A percentile compares a stretch with the other conserved stretches of the same genome.
These are phyloP conservation scores for Artibeus lituratus DNA, from an alignment of 2,797 vertebrate species.

Conservation along the genomic window DNA sequence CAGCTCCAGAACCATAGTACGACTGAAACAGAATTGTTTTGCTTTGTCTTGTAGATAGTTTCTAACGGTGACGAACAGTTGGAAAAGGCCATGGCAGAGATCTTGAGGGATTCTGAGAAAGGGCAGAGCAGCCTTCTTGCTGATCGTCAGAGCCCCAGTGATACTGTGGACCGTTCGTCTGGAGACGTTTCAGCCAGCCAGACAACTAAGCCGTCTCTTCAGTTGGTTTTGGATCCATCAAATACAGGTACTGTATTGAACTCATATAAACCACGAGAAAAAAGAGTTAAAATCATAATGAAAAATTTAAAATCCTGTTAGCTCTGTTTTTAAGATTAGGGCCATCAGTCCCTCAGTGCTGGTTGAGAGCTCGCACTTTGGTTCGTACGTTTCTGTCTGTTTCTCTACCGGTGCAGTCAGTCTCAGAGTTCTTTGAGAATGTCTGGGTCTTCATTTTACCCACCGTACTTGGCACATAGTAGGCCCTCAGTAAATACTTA, in stretches of 20 bases:
- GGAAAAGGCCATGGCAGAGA: constrained; percentile 97
- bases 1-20: neutral
- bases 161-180: constrained; percentile 58
- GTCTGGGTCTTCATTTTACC: neutral
- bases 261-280: neutral
- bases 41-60: constrained; percentile 85
- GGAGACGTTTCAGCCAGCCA: constrained; percentile 64
- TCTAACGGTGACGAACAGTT: constrained; percentile 92
- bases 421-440: constrained; percentile 6
- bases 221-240: constrained; percentile 81
- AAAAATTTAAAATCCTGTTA: constrained; percentile 23
- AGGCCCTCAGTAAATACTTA: neutral
- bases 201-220: constrained; percentile 75
- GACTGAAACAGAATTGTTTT: constrained; percentile 47
- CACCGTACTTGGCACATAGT: neutral
- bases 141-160: neutral
- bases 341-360: neutral
- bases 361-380: neutral
- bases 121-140: constrained; percentile 80
- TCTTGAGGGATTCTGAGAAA: constrained; percentile 90
- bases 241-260: constrained; percentile 79
- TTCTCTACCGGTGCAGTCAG: neutral
- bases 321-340: constrained; percentile 14
- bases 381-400: neutral
- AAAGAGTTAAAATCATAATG: neutral